Evolutionary conservation across 2,888 invertebrate species (phyloP), one percentile per base, ranked within the genome.

Genomic region (Ennomos quercinarius): DNA sequence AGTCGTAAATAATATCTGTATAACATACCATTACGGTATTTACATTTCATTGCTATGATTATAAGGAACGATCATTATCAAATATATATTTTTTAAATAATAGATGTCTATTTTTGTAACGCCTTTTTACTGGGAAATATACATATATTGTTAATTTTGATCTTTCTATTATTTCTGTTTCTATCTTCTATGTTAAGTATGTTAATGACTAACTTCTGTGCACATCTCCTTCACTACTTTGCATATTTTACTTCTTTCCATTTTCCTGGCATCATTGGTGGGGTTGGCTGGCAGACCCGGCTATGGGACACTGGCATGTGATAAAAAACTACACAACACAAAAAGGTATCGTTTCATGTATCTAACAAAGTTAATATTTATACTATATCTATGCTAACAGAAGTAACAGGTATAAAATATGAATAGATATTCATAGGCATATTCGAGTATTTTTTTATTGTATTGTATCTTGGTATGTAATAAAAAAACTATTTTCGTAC

Each of bases 51-150:
- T 53, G 46, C 44, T 42, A 13, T 49, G 11, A 48, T 38, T 57
- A 9, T 63, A 63, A 67, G 66, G 52, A 44, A 40, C 55, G 57
- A 53, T 43, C 13, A 9, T 53, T 48, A 70, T 71, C 74, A 72
- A 75, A 73, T 63, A 55, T 57, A 68, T 68, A 10, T 67, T 74
- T 72, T 63, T 65, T 54, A 70, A 64, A 66, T 60, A 64, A 62
- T 56, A 58, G 39, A 61, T 66, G 70, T 72, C 73, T 83, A 81
- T 81, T 83, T 82, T 83, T 81, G 76, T 80, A 78, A 73, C n/a
- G 66, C 67, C 70, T 72, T 76, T 27, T 78, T 69, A 62, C 51
- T 72, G 52, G 54, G 56, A 65, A 74, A 77, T 78, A 80, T 74
- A 77, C 6, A 4, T 66, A 66, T 69, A 67, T 72, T 74, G 69